Base-by-base conservation (phyloP, 1,140 invertebrate genomes). In the Geopemphigus sp. region DNA sequence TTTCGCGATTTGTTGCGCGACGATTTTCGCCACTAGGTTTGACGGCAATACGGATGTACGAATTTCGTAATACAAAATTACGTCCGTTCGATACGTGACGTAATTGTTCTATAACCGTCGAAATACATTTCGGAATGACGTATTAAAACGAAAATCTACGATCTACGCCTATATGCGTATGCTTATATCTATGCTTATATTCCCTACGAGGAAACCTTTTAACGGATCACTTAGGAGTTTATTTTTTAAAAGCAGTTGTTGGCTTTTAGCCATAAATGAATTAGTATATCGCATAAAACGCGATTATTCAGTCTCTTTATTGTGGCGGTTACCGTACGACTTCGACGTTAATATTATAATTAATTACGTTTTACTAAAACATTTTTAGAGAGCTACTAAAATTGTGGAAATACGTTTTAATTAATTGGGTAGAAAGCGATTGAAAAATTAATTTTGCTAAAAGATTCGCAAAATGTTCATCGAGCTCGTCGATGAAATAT, bases 221-320 rank as follows among this genome's bases (percentile, higher is more conserved):
- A 45, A 45, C 32, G 19, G 19, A 66, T 66, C 32, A 66, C 63
- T 66, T 66, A 66, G 32, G 32, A 39, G 3, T 8, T 39, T n/a
- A 39, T 64, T 66, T 45, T 66, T 32, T 45, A 66, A 45, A 66
- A 66, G 32, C 63, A 3, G 39, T 22, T 22, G 12, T 8, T 66
- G 10, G 63, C 63, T 66, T 66, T 66, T 45, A 11, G 63, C n/a
- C 63, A 45, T 26, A 26, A 66, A 45, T 32, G 32, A 66, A 64
- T 64, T 32, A 64, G 10, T 64, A 64, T 3, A 17, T 39, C 61
- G 29, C 19, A 64, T 26, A 64, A 29, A 66, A 66, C 12, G 10
- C 11, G n/a, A 45, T 66, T 39, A 66, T 45, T 22, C 45, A 66
- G 19, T 66, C 32, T 66, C 63, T 66, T 66, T 66, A 11, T 39